Evolutionary conservation across 1,140 invertebrate genomes (phyloP).

Genomic region (Zaprionus capensis): DNA sequence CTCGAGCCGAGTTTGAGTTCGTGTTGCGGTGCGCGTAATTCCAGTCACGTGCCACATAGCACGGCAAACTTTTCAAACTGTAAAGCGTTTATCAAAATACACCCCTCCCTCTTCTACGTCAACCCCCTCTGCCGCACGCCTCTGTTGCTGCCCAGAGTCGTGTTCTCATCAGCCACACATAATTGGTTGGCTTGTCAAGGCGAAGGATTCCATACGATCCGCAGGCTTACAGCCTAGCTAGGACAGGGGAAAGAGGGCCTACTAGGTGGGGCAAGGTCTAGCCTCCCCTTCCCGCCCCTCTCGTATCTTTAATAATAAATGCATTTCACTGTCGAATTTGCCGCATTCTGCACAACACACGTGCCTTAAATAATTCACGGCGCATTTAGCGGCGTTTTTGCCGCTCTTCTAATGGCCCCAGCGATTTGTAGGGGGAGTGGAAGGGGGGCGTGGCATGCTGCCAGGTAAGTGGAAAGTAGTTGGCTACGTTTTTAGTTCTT

Average conservation of each 20-base stretch:
- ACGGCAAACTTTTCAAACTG: conserved; percentile 77
- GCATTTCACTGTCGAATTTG: conserved; percentile 82
- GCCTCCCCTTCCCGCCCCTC: not conserved
- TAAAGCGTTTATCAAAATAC: conserved; percentile 80
- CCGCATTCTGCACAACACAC: conserved; percentile 79
- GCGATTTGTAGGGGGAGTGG: conserved; percentile 48
- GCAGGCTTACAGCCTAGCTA: not conserved
- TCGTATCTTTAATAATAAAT: conserved; percentile 78
- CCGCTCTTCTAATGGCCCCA: conserved; percentile 56
- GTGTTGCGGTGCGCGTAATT: conserved; percentile 63
- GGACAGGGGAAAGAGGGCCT: not conserved
- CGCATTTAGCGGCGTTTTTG: conserved; percentile 79
- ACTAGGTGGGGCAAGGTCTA: not conserved
- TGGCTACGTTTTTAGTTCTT: conserved; percentile 74
- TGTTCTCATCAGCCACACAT: conserved; percentile 47
- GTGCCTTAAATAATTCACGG: conserved; percentile 81
- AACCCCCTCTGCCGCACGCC: not conserved
- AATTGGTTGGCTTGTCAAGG: conserved; percentile 61
- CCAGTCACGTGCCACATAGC: conserved; percentile 77
- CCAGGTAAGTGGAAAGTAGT: conserved; percentile 80
- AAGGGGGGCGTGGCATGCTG: conserved; percentile 58
- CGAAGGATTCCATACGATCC: conserved; percentile 46
- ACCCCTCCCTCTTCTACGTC: not conserved
- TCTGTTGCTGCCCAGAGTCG: not conserved
- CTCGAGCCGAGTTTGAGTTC: conserved; percentile 14